Evolutionary conservation across 2,797 vertebrate genomes (phyloP), one percentile per base, ranked within the genome.

Genomic region (Poecile montanus): DNA sequence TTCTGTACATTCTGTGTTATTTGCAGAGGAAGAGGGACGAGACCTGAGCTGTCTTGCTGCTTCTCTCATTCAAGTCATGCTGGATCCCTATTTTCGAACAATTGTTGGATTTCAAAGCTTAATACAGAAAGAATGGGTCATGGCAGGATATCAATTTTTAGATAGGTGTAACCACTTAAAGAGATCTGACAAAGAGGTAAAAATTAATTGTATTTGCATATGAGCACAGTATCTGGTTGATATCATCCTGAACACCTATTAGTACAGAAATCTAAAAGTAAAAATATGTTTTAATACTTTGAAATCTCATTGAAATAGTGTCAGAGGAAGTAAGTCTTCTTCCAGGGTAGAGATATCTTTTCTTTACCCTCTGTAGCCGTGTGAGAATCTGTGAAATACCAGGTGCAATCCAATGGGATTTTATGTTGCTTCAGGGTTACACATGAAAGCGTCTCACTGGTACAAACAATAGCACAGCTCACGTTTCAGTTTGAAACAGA

Each of bases 91-190:
- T 86, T 99, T 98, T 92, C 98, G 99, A 92, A 99, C 98, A 91
- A 98, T 99, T 44, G 77, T 93, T 56, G 99, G 99, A 67, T 99
- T 99, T 97, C 99, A 99, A 97, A 98, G 98, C 96, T 98, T 99
- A 92, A 98, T 99, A 89, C 99, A 99, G 98, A 99, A 99, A 97
- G 99, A 99, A 94, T 99, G 99, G 99, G 99, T 99, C 97, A 99
- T 99, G 99, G 98, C 99, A 26, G 99, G 99, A 63, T 99, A 99
- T 91, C 99, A 98, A 54, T 99, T 99, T 95, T 97, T 99, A 66
- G 99, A 99, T 87, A 98, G 99, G 96, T 99, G 99, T 97, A 99
- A 99, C 98, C 99, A 99, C 97, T 98, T 99, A 63, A 99, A 99
- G 96, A 99, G 98, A 95, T 99, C 98, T 7, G 99, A 99, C 66